Evolutionary conservation across 2,888 invertebrate species (phyloP).

Genomic region (Poecilus cupreus): DNA sequence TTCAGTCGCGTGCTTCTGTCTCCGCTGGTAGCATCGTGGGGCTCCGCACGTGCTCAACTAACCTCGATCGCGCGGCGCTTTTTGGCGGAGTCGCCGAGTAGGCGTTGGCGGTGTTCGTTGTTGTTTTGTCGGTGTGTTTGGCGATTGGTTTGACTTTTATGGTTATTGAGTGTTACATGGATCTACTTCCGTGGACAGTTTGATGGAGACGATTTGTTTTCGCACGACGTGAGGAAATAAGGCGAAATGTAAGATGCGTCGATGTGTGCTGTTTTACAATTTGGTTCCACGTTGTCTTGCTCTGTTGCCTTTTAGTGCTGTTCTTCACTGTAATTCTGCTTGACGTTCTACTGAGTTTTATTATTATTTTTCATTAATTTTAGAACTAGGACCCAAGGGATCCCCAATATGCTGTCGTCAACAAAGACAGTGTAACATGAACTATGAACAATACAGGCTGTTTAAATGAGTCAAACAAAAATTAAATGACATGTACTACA

Average conservation of each 20-base stretch:
- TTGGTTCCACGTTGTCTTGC: too few species aligned
- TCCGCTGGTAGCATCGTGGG: conserved; percentile 39
- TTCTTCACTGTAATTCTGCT: too few species aligned
- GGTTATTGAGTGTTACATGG: conserved; percentile 12
- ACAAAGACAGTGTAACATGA: too few species aligned
- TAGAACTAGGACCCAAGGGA: too few species aligned
- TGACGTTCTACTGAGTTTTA: too few species aligned
- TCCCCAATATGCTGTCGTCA: too few species aligned
- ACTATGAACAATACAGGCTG: too few species aligned
- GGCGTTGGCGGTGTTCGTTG: background rate
- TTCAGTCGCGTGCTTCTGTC: conserved; percentile 33
- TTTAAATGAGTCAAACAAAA: too few species aligned
- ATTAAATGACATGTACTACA: too few species aligned
- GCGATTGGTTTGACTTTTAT: conserved; percentile 1
- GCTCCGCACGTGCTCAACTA: conserved; percentile 20
- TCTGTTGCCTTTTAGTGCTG: too few species aligned
- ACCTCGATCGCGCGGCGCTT: background rate
- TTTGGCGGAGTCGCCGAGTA: background rate
- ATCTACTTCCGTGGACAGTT: conserved; percentile 17
- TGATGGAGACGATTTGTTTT: conserved; percentile 29
- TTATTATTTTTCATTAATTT: too few species aligned
- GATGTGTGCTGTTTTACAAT: too few species aligned
- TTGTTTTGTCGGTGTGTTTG: background rate
- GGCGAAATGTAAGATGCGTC: conserved; percentile 2
- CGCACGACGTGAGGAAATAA: background rate